Conservation (phyloP, 2,888 invertebrate species). For the Philonicus albiceps region DNA sequence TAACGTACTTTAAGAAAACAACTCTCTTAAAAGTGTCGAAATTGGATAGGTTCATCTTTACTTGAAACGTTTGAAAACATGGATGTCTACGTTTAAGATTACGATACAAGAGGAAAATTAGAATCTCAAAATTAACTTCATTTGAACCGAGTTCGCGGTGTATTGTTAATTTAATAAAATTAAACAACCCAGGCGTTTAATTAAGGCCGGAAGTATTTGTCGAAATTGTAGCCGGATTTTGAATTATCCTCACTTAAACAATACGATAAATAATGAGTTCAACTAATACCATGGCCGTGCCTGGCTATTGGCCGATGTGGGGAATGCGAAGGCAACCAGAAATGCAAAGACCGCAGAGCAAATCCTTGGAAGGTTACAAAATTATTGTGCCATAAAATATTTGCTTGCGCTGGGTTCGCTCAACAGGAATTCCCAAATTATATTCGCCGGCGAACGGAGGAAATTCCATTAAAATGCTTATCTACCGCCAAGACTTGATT, state of each 20-base stretch:
- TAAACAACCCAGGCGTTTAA: not conserved
- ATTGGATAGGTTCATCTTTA: not conserved
- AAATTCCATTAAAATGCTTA: constrained; percentile 34
- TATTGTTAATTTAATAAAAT: not conserved
- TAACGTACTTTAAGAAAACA: too few species aligned
- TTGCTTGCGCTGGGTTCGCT: constrained; percentile 20
- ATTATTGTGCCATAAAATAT: constrained; percentile 33
- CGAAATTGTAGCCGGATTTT: not conserved
- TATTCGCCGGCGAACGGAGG: constrained; percentile 13
- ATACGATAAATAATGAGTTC: not conserved
- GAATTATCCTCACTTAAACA: not conserved
- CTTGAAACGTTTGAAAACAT: not conserved
- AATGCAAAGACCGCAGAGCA: constrained; percentile 24
- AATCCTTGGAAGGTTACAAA: constrained; percentile 8
- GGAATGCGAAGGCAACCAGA: not conserved
- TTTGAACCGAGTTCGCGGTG: not conserved
- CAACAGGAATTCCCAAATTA: constrained; percentile 35
- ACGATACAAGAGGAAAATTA: not conserved
- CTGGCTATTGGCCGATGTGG: not conserved
- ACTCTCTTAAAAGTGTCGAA: too few species aligned
- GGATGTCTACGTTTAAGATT: not conserved
- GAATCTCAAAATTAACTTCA: not conserved
- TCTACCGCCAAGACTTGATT: constrained; percentile 24
- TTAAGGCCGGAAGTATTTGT: not conserved
- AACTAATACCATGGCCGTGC: not conserved